Conservation (phyloP, 2,888 invertebrate genomes). For the Temnothorax ravouxi region DNA sequence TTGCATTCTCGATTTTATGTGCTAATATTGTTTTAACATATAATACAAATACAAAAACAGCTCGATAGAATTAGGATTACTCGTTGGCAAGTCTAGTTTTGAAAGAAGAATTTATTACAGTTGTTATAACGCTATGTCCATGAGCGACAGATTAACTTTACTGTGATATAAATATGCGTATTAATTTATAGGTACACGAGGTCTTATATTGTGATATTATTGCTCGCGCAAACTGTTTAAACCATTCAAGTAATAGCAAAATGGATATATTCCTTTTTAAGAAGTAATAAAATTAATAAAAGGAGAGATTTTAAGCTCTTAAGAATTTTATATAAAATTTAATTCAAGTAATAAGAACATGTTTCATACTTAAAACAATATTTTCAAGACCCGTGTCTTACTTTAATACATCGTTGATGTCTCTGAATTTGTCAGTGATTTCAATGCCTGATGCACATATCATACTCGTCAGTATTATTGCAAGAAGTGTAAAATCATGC, state of each 20-base stretch:
- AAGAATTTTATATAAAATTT: neutral
- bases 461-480: slow-evolving; percentile 63
- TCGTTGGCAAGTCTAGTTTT: neutral
- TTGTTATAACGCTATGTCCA: neutral
- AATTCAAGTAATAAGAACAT: neutral
- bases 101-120: slow-evolving; percentile 14
- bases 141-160: slow-evolving; percentile 3
- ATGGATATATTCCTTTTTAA: neutral
- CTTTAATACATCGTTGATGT: slow-evolving; percentile 56
- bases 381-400: neutral
- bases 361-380: neutral
- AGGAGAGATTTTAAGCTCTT: neutral
- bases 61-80: slow-evolving; percentile 42
- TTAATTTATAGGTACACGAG: slow-evolving; percentile 39
- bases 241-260: neutral
- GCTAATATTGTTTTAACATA: neutral
- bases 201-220: neutral
- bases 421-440: slow-evolving; percentile 73
- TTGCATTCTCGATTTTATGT: slow-evolving; percentile 58
- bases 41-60: neutral
- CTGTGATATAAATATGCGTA: slow-evolving; percentile 38
- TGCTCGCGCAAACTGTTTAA: neutral
- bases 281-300: neutral
- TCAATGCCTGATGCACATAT: slow-evolving; percentile 79
- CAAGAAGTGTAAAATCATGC: slow-evolving; percentile 39